Evolutionary conservation across 2,888 invertebrate genomes (phyloP).

Genomic region (Caenorhabditis japonica): DNA sequence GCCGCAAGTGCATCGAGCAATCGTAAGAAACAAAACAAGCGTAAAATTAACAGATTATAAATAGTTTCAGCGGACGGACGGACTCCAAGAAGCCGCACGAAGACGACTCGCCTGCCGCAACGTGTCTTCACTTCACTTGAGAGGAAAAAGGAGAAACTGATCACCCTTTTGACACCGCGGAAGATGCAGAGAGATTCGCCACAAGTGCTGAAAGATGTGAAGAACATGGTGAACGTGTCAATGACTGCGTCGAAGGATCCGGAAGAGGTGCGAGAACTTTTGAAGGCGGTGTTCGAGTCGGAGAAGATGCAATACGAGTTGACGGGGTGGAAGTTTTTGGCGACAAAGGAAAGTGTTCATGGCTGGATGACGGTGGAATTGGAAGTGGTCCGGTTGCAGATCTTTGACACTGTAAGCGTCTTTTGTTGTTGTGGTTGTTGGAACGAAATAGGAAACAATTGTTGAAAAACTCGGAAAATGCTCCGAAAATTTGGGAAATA

Average conservation of each 20-base stretch:
- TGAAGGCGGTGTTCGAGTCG: slow-evolving; percentile 81
- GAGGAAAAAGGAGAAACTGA: slow-evolving; percentile 83
- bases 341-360: slow-evolving; percentile 81
- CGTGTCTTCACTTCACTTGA: slow-evolving; percentile 84
- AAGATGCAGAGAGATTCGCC: slow-evolving; percentile 67
- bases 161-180: slow-evolving; percentile 84
- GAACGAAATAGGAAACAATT: too few species aligned
- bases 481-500: too few species aligned
- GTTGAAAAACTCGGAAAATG: too few species aligned
- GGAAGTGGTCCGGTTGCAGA: slow-evolving; percentile 81
- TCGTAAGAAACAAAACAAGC: neutral
- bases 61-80: slow-evolving; percentile 43
- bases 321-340: slow-evolving; percentile 81
- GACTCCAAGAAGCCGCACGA: slow-evolving; percentile 63
- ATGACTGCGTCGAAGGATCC: slow-evolving; percentile 83
- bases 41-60: neutral
- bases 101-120: slow-evolving; percentile 69
- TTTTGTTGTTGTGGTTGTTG: neutral
- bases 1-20: slow-evolving; percentile 31
- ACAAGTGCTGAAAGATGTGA: slow-evolving; percentile 59
- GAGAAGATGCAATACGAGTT: slow-evolving; percentile 66
- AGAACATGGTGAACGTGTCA: slow-evolving; percentile 84
- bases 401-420: slow-evolving; percentile 74
- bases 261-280: slow-evolving; percentile 82
- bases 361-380: slow-evolving; percentile 83